Percentiles rank a stretch among this genome's conserved stretches.
phyloP scores from a whole-genome alignment of 2,113 vertebrate species.

The Microcebus griseorufus region DNA sequence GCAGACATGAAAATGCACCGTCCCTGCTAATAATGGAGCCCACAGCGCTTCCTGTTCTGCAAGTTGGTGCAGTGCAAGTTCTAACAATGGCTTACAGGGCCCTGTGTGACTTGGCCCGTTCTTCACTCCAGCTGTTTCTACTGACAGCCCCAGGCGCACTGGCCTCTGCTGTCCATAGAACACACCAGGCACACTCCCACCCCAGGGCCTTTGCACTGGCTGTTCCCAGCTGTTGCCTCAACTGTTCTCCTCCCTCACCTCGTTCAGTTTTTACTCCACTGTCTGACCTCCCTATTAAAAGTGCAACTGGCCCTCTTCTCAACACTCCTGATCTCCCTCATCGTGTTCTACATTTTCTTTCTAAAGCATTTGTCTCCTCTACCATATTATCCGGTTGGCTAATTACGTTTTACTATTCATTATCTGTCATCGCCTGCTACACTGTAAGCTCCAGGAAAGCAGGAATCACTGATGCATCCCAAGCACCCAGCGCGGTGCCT shows the following conservation, averaged over 20 bases:
- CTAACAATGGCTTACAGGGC: background rate
- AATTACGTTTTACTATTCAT: background rate
- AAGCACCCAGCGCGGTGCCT: background rate
- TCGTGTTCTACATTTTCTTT: background rate
- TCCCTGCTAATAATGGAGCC: fast-evolving
- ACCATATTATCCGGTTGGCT: background rate
- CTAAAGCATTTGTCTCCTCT: background rate
- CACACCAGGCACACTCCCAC: background rate
- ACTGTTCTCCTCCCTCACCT: background rate
- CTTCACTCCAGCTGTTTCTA: background rate
- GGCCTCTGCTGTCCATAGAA: background rate
- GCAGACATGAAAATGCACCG: background rate
- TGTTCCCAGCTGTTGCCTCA: background rate
- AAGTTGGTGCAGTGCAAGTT: background rate
- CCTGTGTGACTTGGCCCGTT: background rate
- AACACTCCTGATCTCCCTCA: background rate
- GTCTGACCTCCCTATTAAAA: background rate
- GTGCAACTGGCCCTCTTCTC: background rate
- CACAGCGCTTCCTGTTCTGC: background rate
- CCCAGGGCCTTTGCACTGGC: background rate
- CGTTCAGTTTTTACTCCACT: background rate
- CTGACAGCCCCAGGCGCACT: fast-evolving
- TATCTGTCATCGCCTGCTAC: background rate
- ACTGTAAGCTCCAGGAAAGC: background rate
- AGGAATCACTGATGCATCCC: background rate